These are phyloP conservation scores for Andrena cerasifolii DNA, from an alignment of 1,140 invertebrate genomes.

Conservation along the genomic window DNA sequence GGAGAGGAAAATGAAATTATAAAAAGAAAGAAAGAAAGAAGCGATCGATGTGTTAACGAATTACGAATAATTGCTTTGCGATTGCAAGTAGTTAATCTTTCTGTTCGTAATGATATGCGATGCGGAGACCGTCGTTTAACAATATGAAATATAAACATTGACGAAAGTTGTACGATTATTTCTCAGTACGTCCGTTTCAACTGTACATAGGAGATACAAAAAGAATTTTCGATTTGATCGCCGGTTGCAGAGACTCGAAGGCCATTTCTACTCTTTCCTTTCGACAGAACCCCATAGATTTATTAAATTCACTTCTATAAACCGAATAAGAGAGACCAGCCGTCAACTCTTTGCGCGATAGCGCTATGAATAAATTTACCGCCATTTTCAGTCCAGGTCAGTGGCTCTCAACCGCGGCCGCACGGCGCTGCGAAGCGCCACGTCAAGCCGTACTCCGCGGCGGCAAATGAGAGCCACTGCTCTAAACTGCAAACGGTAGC, in stretches of 20 bases:
- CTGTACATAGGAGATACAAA: background rate
- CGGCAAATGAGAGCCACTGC: background rate
- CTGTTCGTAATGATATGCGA: background rate
- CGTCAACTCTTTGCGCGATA: background rate
- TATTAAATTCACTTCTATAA: background rate
- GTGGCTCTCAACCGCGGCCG: background rate
- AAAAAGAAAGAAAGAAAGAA: background rate
- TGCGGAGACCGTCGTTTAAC: background rate
- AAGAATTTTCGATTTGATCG: background rate
- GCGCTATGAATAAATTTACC: background rate
- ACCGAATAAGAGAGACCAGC: no score
- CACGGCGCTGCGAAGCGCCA: no score
- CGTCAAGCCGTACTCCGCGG: background rate
- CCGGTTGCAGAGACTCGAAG: background rate
- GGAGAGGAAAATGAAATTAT: background rate
- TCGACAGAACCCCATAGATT: background rate
- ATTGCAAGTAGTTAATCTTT: background rate
- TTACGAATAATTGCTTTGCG: constrained; percentile 6
- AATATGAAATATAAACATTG: background rate
- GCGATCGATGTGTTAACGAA: background rate
- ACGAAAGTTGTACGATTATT: background rate
- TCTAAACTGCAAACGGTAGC: background rate
- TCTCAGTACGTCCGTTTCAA: background rate
- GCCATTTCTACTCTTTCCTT: background rate
- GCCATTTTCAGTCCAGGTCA: background rate